phyloP scores from a whole-genome alignment of 2,113 vertebrate genomes.

The Albula goreensis region DNA sequence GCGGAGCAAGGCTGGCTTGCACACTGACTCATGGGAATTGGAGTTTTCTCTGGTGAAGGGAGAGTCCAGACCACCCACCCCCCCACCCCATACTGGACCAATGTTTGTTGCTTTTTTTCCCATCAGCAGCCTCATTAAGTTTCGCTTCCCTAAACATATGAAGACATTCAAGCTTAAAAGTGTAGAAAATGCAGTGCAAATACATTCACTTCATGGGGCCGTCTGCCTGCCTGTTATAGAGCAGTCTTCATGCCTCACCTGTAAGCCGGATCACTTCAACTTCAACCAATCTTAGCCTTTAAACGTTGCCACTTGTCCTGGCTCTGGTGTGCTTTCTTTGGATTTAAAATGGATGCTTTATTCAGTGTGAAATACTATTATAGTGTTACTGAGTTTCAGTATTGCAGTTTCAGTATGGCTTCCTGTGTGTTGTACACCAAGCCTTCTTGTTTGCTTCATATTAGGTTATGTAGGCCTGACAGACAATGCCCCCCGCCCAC shows the following conservation, averaged over 20 bases:
- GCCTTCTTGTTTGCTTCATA: neutral
- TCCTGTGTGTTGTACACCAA: neutral
- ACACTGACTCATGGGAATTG: conserved; percentile 34
- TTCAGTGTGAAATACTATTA: neutral
- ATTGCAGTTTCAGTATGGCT: neutral
- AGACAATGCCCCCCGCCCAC: neutral
- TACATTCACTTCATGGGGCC: neutral
- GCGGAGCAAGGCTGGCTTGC: neutral
- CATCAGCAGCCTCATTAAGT: neutral
- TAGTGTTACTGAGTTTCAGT: neutral
- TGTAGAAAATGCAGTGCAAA: neutral
- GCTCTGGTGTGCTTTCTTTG: conserved; percentile 30
- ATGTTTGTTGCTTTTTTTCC: neutral
- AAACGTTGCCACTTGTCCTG: conserved; percentile 6
- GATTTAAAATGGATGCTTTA: conserved; percentile 27
- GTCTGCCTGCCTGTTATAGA: conserved; percentile 27
- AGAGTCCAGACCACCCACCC: neutral
- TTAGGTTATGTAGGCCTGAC: neutral
- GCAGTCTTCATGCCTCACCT: conserved; percentile 31
- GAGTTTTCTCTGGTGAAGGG: conserved; percentile 31
- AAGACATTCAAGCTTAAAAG: neutral
- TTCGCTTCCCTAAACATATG: conserved; percentile 3
- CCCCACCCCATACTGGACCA: neutral
- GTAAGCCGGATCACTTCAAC: conserved; percentile 16
- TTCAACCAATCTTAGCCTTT: neutral